Evolutionary conservation across 2,113 vertebrate genomes (phyloP).

Genomic region (Ophthalmolycus amberensis): DNA sequence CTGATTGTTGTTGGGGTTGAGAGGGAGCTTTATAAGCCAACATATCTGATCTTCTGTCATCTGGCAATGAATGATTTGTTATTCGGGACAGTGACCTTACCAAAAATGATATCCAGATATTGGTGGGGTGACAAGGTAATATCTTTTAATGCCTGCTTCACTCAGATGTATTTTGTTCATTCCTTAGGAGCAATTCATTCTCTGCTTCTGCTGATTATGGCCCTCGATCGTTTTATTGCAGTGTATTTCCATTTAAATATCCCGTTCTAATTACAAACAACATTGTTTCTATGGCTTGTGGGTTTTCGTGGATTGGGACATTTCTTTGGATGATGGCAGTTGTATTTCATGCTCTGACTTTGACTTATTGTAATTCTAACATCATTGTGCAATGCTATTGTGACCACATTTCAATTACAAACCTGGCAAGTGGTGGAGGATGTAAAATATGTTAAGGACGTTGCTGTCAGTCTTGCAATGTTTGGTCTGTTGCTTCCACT

Average conservation of each 20-base stretch:
- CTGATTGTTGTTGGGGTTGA: background rate
- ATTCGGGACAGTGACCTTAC: constrained; percentile 5
- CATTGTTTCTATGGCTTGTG: background rate
- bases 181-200: constrained; percentile 6
- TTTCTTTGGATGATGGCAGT: background rate
- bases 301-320: background rate
- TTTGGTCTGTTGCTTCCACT: constrained; percentile 19
- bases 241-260: constrained; percentile 2
- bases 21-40: background rate
- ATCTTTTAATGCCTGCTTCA: constrained; percentile 6
- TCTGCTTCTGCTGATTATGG: constrained; percentile 9
- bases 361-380: background rate
- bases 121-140: background rate
- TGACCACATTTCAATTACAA: background rate
- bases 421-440: background rate
- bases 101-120: constrained; percentile 7
- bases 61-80: constrained; percentile 20
- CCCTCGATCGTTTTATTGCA: constrained; percentile 5
- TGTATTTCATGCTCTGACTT: background rate
- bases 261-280: constrained; percentile 8
- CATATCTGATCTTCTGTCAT: constrained; percentile 12
- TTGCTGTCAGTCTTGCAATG: background rate
- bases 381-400: constrained; percentile 4
- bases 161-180: constrained; percentile 23
- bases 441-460: background rate